Conservation (phyloP, 2,888 invertebrate species). For the Incurvaria masculella region DNA sequence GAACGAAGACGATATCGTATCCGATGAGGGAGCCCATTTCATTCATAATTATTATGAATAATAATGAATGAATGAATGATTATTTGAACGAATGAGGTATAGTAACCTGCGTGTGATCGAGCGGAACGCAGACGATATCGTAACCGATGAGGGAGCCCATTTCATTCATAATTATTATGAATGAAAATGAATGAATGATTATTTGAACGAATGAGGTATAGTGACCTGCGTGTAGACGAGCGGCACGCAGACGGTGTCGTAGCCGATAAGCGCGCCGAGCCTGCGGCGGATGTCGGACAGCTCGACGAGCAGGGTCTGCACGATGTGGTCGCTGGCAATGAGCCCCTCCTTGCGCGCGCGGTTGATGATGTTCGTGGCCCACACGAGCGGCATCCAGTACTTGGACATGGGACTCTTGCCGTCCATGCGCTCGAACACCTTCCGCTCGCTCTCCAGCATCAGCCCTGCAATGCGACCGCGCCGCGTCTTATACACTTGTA, state of each 20-base stretch:
- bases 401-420: constrained; percentile 84
- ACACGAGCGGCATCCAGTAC: constrained; percentile 92
- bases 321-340: constrained; percentile 87
- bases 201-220: too few species aligned
- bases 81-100: too few species aligned
- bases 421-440: constrained; percentile 88
- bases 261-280: constrained; percentile 82
- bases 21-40: constrained; percentile 82
- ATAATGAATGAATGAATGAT: too few species aligned
- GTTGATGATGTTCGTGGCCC: constrained; percentile 91
- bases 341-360: constrained; percentile 80
- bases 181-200: too few species aligned
- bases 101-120: constrained; percentile 88
- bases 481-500: too few species aligned
- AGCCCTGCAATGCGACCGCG: constrained; percentile 60
- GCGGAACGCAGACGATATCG: constrained; percentile 88
- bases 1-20: constrained; percentile 89
- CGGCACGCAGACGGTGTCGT: constrained; percentile 90
- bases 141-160: constrained; percentile 86
- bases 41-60: too few species aligned
- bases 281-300: constrained; percentile 84
- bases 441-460: constrained; percentile 88
- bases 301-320: constrained; percentile 86
- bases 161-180: too few species aligned
- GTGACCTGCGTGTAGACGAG: constrained; percentile 88